Evolutionary conservation across 1,140 invertebrate species (phyloP).

Genomic region (Rhyacophila brunnea): DNA sequence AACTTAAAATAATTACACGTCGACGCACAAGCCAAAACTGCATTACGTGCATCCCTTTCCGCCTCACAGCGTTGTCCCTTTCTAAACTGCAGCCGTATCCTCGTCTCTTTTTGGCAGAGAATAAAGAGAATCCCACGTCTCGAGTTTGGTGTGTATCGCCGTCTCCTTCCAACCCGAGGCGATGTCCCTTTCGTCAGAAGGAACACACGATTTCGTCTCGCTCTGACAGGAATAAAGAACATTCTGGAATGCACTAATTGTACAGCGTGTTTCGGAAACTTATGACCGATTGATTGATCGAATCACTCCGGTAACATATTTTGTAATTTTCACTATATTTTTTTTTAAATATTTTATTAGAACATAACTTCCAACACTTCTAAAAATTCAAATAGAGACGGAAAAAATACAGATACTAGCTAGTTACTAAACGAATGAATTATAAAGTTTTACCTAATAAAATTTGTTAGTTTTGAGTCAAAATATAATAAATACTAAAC

Average conservation of each 20-base stretch:
- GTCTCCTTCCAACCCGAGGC: slow-evolving; percentile 1
- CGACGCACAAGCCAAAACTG: neutral
- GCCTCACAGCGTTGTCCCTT: neutral
- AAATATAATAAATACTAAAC: too few relatives aligned
- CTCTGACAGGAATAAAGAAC: slow-evolving; percentile 22
- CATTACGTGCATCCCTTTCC: neutral
- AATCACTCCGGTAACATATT: too few relatives aligned
- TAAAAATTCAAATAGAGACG: too few relatives aligned
- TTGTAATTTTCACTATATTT: too few relatives aligned
- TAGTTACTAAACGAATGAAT: too few relatives aligned
- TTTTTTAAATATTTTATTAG: too few relatives aligned
- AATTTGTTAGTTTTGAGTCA: too few relatives aligned
- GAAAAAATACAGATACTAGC: too few relatives aligned
- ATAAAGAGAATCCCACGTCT: neutral
- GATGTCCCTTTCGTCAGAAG: neutral
- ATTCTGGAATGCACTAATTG: slow-evolving; percentile 21
- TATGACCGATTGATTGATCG: too few relatives aligned
- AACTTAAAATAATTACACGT: slow-evolving; percentile 14
- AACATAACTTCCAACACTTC: too few relatives aligned
- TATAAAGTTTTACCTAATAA: too few relatives aligned
- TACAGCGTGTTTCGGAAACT: slow-evolving; percentile 15
- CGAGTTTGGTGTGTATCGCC: slow-evolving; percentile 1
- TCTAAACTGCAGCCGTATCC: neutral
- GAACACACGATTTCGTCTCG: slow-evolving; percentile 5
- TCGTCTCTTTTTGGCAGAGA: slow-evolving; percentile 11